Conservation (phyloP, 2,888 invertebrate genomes). For the Campaea margaritaria region DNA sequence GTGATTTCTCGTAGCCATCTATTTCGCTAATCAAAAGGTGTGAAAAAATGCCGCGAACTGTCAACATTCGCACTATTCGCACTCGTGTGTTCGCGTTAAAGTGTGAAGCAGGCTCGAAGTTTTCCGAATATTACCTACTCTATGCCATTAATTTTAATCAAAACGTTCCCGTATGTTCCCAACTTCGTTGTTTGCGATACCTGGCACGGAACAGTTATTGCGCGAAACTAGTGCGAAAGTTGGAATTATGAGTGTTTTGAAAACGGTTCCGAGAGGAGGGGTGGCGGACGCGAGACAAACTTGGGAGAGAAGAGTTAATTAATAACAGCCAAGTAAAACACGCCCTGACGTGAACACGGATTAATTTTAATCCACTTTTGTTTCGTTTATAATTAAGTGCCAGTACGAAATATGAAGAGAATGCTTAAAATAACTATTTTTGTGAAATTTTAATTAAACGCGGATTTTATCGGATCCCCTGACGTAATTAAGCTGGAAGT, state of each 20-base stretch:
- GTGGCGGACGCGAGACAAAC: conserved; percentile 27
- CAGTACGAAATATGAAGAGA: conserved; percentile 8
- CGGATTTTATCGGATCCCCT: conserved; percentile 6
- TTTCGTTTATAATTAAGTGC: conserved; percentile 20
- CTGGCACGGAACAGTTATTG: conserved; percentile 16
- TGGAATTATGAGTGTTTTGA: conserved; percentile 21
- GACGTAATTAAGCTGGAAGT: conserved; percentile 15
- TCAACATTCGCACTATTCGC: too few species aligned
- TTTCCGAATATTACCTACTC: background rate
- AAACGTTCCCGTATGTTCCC: background rate
- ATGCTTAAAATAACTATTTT: conserved; percentile 14
- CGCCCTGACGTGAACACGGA: conserved; percentile 26
- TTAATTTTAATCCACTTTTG: conserved; percentile 26
- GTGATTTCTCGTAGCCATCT: too few species aligned
- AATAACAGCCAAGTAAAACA: conserved; percentile 43
- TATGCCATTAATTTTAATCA: conserved; percentile 4
- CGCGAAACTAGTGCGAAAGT: conserved; percentile 21
- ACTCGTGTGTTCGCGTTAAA: too few species aligned
- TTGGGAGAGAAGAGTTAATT: conserved; percentile 43
- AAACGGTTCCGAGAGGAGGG: conserved; percentile 16
- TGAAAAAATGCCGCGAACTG: too few species aligned
- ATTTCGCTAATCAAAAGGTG: too few species aligned
- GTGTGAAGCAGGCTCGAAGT: background rate
- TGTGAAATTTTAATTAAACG: conserved; percentile 15
- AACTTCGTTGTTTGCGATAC: conserved; percentile 13